phyloP scores from a whole-genome alignment of 2,797 vertebrate genomes.

The Taenioides sp. region DNA sequence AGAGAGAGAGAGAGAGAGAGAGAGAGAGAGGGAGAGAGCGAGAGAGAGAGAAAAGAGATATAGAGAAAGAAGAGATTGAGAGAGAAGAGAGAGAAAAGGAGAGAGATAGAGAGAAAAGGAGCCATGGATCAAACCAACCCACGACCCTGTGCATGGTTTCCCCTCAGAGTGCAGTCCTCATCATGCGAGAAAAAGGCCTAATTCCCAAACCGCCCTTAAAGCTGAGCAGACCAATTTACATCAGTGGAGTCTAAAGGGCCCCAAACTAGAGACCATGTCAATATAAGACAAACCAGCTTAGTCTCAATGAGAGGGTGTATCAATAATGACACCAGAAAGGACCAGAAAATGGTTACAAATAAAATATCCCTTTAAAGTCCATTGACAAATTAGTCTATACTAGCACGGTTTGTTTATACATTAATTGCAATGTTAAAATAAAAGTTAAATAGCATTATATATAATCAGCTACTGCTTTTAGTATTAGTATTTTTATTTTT shows the following conservation, averaged over 20 bases:
- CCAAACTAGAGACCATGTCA: not conserved
- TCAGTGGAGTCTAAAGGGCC: not conserved
- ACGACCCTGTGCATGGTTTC: conserved; percentile 58
- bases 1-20: conserved; percentile 36
- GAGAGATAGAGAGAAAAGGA: no score
- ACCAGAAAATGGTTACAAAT: not conserved
- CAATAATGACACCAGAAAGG: not conserved
- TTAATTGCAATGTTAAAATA: no score
- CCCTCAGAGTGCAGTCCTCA: conserved; percentile 70
- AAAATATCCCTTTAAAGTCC: not conserved
- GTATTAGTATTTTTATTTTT: not conserved
- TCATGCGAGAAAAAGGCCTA: conserved; percentile 69
- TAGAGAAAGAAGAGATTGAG: conserved; percentile 35
- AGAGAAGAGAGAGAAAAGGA: conserved; percentile 25
- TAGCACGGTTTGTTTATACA: no score
- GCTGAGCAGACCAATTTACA: conserved; percentile 31
- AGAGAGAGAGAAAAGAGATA: conserved; percentile 41
- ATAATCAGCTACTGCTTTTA: no score
- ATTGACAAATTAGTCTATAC: no score
- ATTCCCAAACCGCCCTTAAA: conserved; percentile 59
- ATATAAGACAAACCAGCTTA: not conserved
- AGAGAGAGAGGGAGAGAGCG: conserved; percentile 16
- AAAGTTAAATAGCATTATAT: no score
- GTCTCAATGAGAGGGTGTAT: not conserved
- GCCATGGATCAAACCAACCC: conserved; percentile 73